phyloP scores from a whole-genome alignment of 2,113 vertebrate genomes.

The Burhinus bistriatus region DNA sequence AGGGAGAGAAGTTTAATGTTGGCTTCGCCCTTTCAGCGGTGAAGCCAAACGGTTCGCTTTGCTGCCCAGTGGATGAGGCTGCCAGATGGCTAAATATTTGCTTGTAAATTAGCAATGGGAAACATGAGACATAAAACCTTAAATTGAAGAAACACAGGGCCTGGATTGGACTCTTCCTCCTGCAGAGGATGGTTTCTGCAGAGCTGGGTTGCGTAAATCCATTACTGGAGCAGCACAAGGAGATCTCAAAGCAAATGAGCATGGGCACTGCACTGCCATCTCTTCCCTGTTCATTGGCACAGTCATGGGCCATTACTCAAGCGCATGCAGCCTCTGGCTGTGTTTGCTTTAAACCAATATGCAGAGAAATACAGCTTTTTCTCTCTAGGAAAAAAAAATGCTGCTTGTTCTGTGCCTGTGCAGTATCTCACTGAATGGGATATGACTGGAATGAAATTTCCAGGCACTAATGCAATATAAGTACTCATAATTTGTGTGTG shows the following conservation, averaged over 20 bases:
- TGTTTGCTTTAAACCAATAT: conserved; percentile 32
- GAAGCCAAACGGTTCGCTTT: neutral
- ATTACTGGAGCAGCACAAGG: neutral
- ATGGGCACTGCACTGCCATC: fast-evolving
- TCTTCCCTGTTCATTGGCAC: neutral
- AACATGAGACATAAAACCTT: neutral
- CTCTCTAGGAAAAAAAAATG: conserved; percentile 4
- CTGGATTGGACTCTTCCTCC: neutral
- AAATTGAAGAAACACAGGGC: neutral
- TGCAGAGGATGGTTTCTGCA: neutral
- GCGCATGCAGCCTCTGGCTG: neutral
- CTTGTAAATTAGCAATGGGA: conserved; percentile 30
- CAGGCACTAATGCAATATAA: conserved; percentile 53
- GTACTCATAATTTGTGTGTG: neutral
- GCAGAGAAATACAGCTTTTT: conserved; percentile 10
- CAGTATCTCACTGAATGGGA: conserved; percentile 44
- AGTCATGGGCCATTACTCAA: neutral
- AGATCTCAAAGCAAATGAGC: neutral
- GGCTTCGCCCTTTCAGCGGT: neutral
- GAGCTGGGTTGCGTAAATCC: neutral
- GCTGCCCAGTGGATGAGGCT: neutral
- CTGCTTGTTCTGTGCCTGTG: conserved; percentile 22
- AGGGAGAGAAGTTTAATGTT: neutral
- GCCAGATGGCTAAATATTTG: conserved; percentile 55
- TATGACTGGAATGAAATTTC: conserved; percentile 50